Conservation (phyloP, 2,888 invertebrate species). For the Teinopalpus imperialis region DNA sequence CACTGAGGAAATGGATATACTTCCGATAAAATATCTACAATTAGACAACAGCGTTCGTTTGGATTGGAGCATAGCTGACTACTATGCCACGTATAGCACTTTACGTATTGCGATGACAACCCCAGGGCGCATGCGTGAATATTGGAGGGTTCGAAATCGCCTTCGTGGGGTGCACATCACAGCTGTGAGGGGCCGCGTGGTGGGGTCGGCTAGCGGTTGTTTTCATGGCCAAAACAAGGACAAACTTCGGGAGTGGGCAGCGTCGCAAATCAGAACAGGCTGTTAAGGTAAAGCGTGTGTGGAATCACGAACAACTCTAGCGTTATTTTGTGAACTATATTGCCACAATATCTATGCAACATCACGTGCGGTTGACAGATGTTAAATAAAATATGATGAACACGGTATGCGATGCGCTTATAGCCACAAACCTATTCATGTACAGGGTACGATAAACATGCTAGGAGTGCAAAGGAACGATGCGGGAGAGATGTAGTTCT, state of each 20-base stretch:
- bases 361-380: constrained; percentile 38
- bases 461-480: constrained; percentile 50
- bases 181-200: constrained; percentile 61
- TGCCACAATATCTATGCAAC: constrained; percentile 28
- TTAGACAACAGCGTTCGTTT: constrained; percentile 49
- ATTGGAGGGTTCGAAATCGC: constrained; percentile 66
- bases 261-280: too few relatives aligned
- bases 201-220: constrained; percentile 20
- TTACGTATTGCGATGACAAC: constrained; percentile 55
- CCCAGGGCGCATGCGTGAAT: constrained; percentile 73
- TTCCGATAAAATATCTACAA: constrained; percentile 35
- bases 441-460: constrained; percentile 36
- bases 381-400: constrained; percentile 44
- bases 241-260: constrained; percentile 8
- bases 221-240: constrained; percentile 14
- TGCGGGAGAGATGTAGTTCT: constrained; percentile 76
- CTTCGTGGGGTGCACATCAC: constrained; percentile 63
- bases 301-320: constrained; percentile 33
- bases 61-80: constrained; percentile 61
- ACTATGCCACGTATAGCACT: constrained; percentile 54
- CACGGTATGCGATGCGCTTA: constrained; percentile 39
- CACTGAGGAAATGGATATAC: constrained; percentile 34
- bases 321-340: constrained; percentile 29
- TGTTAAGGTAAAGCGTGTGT: too few relatives aligned
- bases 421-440: constrained; percentile 34